Percentiles rank a stretch among this genome's conserved stretches.
Conservation (phyloP, 1,140 invertebrate genomes). For the Philaenus spumarius region DNA sequence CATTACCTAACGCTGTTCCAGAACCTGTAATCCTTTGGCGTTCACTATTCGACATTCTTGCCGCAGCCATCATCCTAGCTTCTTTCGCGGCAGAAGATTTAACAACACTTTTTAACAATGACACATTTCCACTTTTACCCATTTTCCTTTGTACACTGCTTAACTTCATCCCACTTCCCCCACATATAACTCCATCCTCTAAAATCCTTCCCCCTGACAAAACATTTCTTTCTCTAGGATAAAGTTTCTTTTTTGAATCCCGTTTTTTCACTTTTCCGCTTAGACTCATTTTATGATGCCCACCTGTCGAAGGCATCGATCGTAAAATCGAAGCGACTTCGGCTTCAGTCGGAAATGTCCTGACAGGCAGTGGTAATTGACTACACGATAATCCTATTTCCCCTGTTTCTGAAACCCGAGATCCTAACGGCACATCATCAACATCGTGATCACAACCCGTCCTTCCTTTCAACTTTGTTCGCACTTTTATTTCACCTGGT, state of each 20-base stretch:
- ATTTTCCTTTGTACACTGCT: constrained; percentile 11
- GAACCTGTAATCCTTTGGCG: constrained; percentile 3
- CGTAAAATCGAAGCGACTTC: constrained; percentile 33
- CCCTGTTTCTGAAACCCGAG: constrained; percentile 11
- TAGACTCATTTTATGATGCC: constrained; percentile 27
- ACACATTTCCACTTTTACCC: constrained; percentile 18
- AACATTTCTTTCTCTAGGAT: constrained; percentile 37
- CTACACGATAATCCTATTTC: constrained; percentile 10
- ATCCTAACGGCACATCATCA: constrained; percentile 4
- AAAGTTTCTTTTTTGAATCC: constrained; percentile 47
- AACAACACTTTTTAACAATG: constrained; percentile 27
- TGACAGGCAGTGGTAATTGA: constrained; percentile 15
- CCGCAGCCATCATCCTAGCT: constrained; percentile 29
- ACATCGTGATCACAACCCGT: constrained; percentile 15
- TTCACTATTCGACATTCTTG: constrained; percentile 20
- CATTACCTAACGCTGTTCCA: constrained; percentile 18
- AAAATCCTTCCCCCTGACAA: constrained; percentile 6
- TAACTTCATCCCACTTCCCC: constrained; percentile 15
- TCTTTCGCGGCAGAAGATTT: constrained; percentile 28
- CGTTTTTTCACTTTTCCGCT: constrained; percentile 40
- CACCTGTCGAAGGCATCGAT: constrained; percentile 27
- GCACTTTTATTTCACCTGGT: constrained; percentile 19
- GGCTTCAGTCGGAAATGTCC: constrained; percentile 29
- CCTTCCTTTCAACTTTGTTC: constrained; percentile 23
- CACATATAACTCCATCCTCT: constrained; percentile 5